Evolutionary conservation across 1,140 invertebrate species (phyloP).

Genomic region (Rhynchophorus ferrugineus): DNA sequence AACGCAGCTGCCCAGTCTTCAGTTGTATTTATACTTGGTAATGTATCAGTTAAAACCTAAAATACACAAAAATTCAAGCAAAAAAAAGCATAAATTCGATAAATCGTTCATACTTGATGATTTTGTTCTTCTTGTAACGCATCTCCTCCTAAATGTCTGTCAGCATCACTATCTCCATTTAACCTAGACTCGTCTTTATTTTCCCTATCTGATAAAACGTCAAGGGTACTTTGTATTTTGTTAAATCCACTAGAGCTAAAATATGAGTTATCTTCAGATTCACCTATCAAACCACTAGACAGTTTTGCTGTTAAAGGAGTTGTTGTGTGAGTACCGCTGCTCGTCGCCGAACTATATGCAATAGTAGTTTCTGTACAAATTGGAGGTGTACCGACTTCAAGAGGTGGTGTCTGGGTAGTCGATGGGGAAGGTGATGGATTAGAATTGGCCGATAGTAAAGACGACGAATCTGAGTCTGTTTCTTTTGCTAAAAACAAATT

Average conservation of each 20-base stretch:
- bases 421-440: constrained; percentile 15
- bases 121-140: constrained; percentile 10
- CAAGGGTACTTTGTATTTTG: constrained; percentile 9
- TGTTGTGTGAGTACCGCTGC: not conserved
- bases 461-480: constrained; percentile 15
- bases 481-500: constrained; percentile 13
- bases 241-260: constrained; percentile 18
- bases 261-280: constrained; percentile 12
- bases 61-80: not conserved
- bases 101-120: constrained; percentile 5
- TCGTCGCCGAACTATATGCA: not conserved
- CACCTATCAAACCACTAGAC: constrained; percentile 10
- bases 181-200: constrained; percentile 1
- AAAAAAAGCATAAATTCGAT: not conserved
- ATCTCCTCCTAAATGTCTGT: constrained; percentile 4
- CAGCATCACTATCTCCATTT: not conserved
- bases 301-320: constrained; percentile 10
- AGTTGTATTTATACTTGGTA: constrained; percentile 35
- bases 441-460: constrained; percentile 9
- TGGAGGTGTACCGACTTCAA: not conserved
- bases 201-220: constrained; percentile 5
- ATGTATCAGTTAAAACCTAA: constrained; percentile 31
- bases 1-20: constrained; percentile 41
- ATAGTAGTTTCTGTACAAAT: not conserved
- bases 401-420: constrained; percentile 12